phyloP scores from a whole-genome alignment of 2,113 vertebrate genomes.

The Blennius ocellaris region DNA sequence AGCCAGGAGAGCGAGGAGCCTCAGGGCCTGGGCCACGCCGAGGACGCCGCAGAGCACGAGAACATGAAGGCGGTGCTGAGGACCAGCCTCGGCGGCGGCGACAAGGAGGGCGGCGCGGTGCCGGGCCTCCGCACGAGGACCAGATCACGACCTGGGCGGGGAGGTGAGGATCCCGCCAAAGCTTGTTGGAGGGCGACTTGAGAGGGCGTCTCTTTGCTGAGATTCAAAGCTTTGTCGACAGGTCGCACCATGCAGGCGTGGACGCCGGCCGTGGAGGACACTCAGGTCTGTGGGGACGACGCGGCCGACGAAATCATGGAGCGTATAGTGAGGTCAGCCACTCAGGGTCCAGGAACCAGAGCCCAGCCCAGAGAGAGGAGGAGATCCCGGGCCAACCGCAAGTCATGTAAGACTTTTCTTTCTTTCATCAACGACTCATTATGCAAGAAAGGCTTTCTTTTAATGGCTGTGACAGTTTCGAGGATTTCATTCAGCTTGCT shows the following conservation, averaged over 20 bases:
- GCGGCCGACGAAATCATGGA: conserved; percentile 98
- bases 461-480: too few species aligned
- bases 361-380: conserved; percentile 92
- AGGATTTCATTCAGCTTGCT: too few species aligned
- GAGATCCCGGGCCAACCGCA: conserved; percentile 94
- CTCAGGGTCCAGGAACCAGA: conserved; percentile 92
- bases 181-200: background rate
- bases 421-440: too few species aligned
- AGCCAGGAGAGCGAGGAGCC: conserved; percentile 82
- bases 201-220: background rate
- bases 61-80: conserved; percentile 95
- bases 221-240: conserved; percentile 48
- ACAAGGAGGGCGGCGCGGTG: conserved; percentile 72
- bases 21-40: conserved; percentile 87
- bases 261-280: conserved; percentile 84
- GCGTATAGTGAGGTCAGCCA: conserved; percentile 95
- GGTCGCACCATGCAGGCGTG: conserved; percentile 81
- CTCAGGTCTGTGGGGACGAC: conserved; percentile 85
- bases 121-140: conserved; percentile 88
- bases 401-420: conserved; percentile 87
- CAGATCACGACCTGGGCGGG: conserved; percentile 85
- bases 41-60: conserved; percentile 91
- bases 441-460: too few species aligned
- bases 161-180: conserved; percentile 72
- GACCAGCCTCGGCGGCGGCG: conserved; percentile 76